Base-by-base conservation (phyloP, 2,888 invertebrate species). In the Ichneumon xanthorius region DNA sequence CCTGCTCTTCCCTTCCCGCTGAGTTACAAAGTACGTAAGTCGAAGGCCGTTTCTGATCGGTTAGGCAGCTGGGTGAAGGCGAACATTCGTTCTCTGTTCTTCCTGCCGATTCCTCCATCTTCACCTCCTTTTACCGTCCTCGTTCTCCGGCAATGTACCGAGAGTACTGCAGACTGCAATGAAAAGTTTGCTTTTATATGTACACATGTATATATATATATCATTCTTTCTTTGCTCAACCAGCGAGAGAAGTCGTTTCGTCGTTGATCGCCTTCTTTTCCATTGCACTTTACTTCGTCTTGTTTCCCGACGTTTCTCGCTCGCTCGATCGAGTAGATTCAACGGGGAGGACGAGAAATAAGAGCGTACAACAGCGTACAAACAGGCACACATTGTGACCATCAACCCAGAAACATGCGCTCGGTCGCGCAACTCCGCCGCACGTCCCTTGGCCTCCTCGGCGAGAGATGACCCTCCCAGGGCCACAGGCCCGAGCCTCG, bases 1-100 rank as follows among this genome's bases (percentile, higher is more conserved):
- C 75, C 65, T 50, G 16, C 61, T 33, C 61, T 63, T 68, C 61
- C 77, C 26, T 37, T 77, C 48, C 48, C 50, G 16, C 61, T 4
- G 48, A 40, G 58, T 14, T 26, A 22, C 61, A 22, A 53, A n/a
- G 40, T 77, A 63, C 71, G 48, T 70, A 81, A 63, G 55, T 58
- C 86, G 89, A 91, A 91, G 91, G 90, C 88, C 89, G 88, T 89
- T 90, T 90, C 89, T 91, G 91, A 91, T 91, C 89, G 91, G 90
- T 88, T 89, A 88, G 89, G 88, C 89, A 90, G 92, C 88, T 90
- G 88, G 89, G 89, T 90, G 90, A 90, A 91, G 90, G 91, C 89
- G 83, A 91, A 67, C 7, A 19, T 55, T 78, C 65, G 53, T 78
- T 82, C 82, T 82, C 61, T 58, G 58, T 81, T 81, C 81, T 70